Base-by-base conservation (phyloP, 1,140 invertebrate species). In the Platyscapa corneri region DNA sequence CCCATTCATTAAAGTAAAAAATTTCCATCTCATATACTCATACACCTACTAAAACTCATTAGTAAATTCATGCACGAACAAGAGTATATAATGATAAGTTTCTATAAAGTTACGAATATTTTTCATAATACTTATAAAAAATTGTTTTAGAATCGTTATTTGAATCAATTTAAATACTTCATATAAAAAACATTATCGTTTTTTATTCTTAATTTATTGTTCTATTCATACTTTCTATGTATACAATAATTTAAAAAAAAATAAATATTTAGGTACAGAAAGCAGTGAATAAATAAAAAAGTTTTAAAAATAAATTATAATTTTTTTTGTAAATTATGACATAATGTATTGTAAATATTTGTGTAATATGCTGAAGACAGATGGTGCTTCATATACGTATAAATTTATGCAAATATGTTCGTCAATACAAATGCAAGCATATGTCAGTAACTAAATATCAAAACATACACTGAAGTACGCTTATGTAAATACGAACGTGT, bases 381-480 rank as follows among this genome's bases (percentile, higher is more conserved):
- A 42, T 74, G 0, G 37, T 20, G 18, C 20, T 42, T 74, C 39
- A 42, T 37, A 6, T 74, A 23, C 42, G 6, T 42, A 42, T 74
- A 74, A 60, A 74, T 42, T 34, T 32, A 74, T 74, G 39, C 37
- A 74, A 74, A 74, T 74, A 74, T 27, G 39, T 39, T 42, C 39
- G 7, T 8, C 70, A 42, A 74, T 74, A 74, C 70, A 74, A 74
- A 74, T 74, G 42, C 8, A 74, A 42, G 67, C 70, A 18, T n/a
- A 42, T 42, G 37, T 42, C 37, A 37, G 39, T 74, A 74, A 74
- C 39, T 42, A 74, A 74, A 74, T 74, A 42, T 74, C 37, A 74
- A 74, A 74, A 74, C 20, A 74, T 37, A 70, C 37, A 42, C 30
- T n/a, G 6, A 74, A 74, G 70, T 37, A 8, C 23, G 14, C 7